Evolutionary conservation across 2,888 invertebrate genomes (phyloP).

Genomic region (Campoplex nolae): DNA sequence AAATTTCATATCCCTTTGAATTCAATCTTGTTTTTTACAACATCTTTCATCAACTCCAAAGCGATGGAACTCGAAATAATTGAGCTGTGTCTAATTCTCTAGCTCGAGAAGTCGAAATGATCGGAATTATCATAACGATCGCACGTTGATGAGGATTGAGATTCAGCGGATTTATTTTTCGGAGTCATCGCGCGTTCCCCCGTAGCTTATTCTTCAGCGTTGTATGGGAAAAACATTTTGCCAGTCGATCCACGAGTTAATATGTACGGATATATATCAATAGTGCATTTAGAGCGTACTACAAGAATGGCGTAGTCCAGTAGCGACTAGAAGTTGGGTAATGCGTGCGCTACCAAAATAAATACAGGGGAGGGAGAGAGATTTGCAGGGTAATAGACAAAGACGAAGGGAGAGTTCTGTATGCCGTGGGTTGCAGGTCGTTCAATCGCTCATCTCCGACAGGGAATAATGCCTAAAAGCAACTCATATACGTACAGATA

Average conservation of each 20-base stretch:
- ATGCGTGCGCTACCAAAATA: constrained; percentile 2
- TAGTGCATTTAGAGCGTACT: not conserved
- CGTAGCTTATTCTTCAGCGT: constrained; percentile 10
- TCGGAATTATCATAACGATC: not conserved
- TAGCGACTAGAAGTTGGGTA: not conserved
- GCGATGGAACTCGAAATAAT: not conserved
- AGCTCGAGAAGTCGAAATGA: not conserved
- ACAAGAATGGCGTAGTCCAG: not conserved
- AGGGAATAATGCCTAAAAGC: constrained; percentile 5
- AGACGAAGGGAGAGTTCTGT: not conserved
- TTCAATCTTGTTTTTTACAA: not conserved
- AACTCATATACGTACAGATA: not conserved
- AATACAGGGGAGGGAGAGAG: not conserved
- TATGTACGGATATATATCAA: not conserved
- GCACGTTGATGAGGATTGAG: not conserved
- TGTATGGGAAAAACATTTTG: constrained; percentile 29
- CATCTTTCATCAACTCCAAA: not conserved
- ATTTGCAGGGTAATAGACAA: constrained; percentile 1
- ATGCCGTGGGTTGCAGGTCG: constrained; percentile 5
- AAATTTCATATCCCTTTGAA: no score
- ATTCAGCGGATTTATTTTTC: constrained; percentile 1
- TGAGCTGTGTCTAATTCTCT: not conserved
- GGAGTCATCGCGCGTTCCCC: not conserved
- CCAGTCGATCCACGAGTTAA: not conserved
- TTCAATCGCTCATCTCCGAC: constrained; percentile 9